These are phyloP conservation scores for Drosophila phalerata DNA, from an alignment of 2,888 invertebrate species.

Conservation along the genomic window DNA sequence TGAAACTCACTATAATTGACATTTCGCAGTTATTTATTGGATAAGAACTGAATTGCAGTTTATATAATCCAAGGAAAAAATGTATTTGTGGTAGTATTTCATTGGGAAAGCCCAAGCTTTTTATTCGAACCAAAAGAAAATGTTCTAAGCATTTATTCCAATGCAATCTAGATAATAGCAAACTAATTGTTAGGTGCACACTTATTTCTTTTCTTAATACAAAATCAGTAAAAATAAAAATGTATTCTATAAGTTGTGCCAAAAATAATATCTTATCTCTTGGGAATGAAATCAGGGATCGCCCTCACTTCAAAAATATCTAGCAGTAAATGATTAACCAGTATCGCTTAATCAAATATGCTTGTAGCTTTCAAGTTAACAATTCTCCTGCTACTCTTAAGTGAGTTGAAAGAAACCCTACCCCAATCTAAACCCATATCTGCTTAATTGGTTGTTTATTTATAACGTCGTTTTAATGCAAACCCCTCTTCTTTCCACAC, in stretches of 20 bases:
- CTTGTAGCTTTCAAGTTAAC: slow-evolving; percentile 24
- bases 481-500: not conserved
- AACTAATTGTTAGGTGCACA: not conserved
- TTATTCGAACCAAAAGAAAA: not conserved
- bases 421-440: slow-evolving; percentile 60
- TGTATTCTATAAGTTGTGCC: not conserved
- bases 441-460: slow-evolving; percentile 60
- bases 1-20: not conserved
- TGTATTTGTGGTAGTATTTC: not conserved
- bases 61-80: not conserved
- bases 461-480: slow-evolving; percentile 55
- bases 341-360: slow-evolving; percentile 30
- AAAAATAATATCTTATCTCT: slow-evolving; percentile 23
- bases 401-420: slow-evolving; percentile 49
- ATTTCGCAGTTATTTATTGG: not conserved
- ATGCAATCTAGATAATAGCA: not conserved
- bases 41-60: not conserved
- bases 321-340: slow-evolving; percentile 25
- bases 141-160: not conserved
- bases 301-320: slow-evolving; percentile 26
- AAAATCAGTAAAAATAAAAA: not conserved
- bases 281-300: slow-evolving; percentile 6
- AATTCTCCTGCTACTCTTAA: slow-evolving; percentile 11
- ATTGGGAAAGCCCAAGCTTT: not conserved
- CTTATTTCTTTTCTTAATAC: not conserved